These are phyloP conservation scores for Prosopocoilus inquinatus DNA, from an alignment of 2,888 invertebrate genomes.

Conservation along the genomic window DNA sequence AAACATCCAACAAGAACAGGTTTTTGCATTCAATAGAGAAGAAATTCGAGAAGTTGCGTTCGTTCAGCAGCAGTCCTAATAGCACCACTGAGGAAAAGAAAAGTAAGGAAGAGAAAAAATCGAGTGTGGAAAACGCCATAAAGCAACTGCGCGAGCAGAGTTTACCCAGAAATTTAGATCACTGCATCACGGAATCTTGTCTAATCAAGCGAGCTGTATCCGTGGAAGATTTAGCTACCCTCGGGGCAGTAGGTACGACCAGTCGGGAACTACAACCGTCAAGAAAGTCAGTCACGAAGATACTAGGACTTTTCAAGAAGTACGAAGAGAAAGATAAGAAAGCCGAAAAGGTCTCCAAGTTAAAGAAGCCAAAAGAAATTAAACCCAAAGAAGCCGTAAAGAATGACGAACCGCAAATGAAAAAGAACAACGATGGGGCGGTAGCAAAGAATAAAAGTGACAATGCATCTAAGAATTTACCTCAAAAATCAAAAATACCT, in stretches of 20 bases:
- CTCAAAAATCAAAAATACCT: not conserved
- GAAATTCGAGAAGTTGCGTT: slow-evolving; percentile 67
- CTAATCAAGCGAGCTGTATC: slow-evolving; percentile 72
- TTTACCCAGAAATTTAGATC: slow-evolving; percentile 56
- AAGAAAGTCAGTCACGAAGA: slow-evolving; percentile 69
- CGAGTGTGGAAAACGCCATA: slow-evolving; percentile 56
- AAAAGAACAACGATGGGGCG: slow-evolving; percentile 26
- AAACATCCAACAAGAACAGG: slow-evolving; percentile 44
- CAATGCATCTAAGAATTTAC: slow-evolving; percentile 25
- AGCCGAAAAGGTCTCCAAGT: slow-evolving; percentile 34
- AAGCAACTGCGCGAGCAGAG: slow-evolving; percentile 66
- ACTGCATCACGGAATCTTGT: slow-evolving; percentile 61
- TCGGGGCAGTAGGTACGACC: slow-evolving; percentile 41
- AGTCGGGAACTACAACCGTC: slow-evolving; percentile 55
- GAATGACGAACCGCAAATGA: slow-evolving; percentile 1
- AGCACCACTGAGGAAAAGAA: slow-evolving; percentile 33
- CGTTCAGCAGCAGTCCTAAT: slow-evolving; percentile 53
- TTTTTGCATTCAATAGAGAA: slow-evolving; percentile 76
- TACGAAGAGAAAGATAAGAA: slow-evolving; percentile 54
- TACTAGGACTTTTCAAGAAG: slow-evolving; percentile 75
- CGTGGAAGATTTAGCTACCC: slow-evolving; percentile 63
- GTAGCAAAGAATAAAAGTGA: slow-evolving; percentile 26
- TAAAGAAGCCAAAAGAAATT: slow-evolving; percentile 32
- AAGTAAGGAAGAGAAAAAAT: slow-evolving; percentile 47
- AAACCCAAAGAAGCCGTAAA: slow-evolving; percentile 30